Evolutionary conservation across 2,797 vertebrate species (phyloP), one percentile per base, ranked within the genome.

Genomic region (Cuniculus paca): DNA sequence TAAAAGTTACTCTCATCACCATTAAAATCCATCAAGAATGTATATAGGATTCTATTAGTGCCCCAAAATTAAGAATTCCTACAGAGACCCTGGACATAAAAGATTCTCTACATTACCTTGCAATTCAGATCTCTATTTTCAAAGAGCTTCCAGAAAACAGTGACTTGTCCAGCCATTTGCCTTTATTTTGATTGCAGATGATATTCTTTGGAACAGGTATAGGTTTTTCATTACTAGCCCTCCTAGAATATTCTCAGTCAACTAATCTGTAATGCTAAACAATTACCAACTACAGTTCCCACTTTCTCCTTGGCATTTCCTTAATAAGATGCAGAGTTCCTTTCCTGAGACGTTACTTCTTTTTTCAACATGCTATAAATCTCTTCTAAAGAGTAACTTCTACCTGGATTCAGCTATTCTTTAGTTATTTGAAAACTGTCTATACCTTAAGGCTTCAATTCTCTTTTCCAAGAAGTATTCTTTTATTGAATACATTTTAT

Each of bases 71-170:
- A 82, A 91, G 85, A 90, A 88, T 88, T 68, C 65, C 60, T 96
- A 34, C 75, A 77, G 80, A 85, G 16, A 94, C 6, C 24, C 20
- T 86, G 52, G 31, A 89, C 24, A 91, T 77, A 88, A 70, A 34
- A 91, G 39, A 70, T 10, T 82, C 65, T 93, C 74, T 83, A 68
- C n/a, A 84, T 98, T 97, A 86, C 93, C 19, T 63, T 91, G 75
- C 79, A 72, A 97, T 97, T 96, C 96, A 97, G 95, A 97, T 90
- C 93, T 75, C 48, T 54, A 87, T 96, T 96, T 95, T 93, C 96
- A 52, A 89, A 96, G 88, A 97, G 94, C 90, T 98, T 96, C 75
- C 7, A 96, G 91, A 6, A 58, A 39, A 85, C 94, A 98, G 96
- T 17, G 97, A 12, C n/a, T 70, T 72, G 54, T 65, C 50, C 60